Percentiles rank a stretch among this genome's conserved stretches.
Evolutionary conservation across 1,140 invertebrate genomes (phyloP).

Genomic region (Choristoneura fumiferana): DNA sequence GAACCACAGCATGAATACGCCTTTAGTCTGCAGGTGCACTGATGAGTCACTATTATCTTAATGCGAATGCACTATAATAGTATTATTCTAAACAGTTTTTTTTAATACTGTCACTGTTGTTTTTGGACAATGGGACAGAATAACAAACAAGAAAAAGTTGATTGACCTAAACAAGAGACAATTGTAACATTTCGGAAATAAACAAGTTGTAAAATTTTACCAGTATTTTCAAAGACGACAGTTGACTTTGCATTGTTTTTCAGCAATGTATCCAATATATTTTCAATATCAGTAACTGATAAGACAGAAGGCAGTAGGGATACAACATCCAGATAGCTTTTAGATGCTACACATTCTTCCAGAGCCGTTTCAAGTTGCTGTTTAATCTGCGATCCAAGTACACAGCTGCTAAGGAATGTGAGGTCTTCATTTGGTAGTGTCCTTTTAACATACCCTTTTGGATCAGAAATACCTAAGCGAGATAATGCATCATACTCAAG

Average conservation of each 20-base stretch:
- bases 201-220: conserved; percentile 42
- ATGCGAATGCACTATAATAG: no score
- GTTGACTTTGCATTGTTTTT: conserved; percentile 77
- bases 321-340: conserved; percentile 89
- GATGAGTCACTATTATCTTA: no score
- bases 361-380: conserved; percentile 90
- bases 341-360: conserved; percentile 89
- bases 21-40: no score
- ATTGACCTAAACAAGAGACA: conserved; percentile 56
- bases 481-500: conserved; percentile 94
- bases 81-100: no score
- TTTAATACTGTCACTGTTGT: no score
- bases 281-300: conserved; percentile 85
- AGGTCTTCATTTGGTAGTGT: conserved; percentile 86
- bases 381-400: conserved; percentile 85
- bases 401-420: conserved; percentile 87
- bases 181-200: conserved; percentile 34
- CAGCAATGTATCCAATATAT: conserved; percentile 83
- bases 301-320: conserved; percentile 89
- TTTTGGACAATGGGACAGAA: no score
- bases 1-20: no score
- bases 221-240: conserved; percentile 78
- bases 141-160: no score
- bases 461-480: conserved; percentile 93
- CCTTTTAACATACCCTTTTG: conserved; percentile 89